Conservation (phyloP, 2,888 invertebrate genomes). For the Lagria hirta region DNA sequence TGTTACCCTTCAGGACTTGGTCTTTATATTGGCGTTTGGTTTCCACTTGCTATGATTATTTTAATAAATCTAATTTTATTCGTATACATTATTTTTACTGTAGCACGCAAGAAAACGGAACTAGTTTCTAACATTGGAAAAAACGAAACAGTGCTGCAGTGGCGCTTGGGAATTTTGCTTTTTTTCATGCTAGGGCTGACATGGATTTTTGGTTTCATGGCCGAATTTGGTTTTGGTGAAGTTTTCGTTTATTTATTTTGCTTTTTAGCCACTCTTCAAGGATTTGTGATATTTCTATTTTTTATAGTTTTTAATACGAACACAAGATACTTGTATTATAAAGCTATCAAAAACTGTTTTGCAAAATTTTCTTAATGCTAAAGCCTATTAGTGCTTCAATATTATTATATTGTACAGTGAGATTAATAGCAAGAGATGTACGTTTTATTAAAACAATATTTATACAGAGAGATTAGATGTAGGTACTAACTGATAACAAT, state of each 20-base stretch:
- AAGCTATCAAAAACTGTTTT: neutral
- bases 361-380: too few species aligned
- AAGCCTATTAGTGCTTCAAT: too few species aligned
- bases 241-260: slow-evolving; percentile 58
- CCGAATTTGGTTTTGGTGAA: slow-evolving; percentile 43
- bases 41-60: slow-evolving; percentile 55
- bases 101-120: slow-evolving; percentile 2
- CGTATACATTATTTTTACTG: slow-evolving; percentile 6
- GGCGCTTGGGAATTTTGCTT: slow-evolving; percentile 60
- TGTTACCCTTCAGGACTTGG: slow-evolving; percentile 59
- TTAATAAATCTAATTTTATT: slow-evolving; percentile 7
- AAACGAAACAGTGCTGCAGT: slow-evolving; percentile 53
- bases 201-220: slow-evolving; percentile 61
- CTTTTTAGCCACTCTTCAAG: slow-evolving; percentile 59
- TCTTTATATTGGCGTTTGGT: slow-evolving; percentile 57
- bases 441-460: too few species aligned
- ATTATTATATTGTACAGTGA: too few species aligned
- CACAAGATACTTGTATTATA: slow-evolving; percentile 56
- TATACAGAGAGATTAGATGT: too few species aligned
- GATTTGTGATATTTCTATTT: slow-evolving; percentile 63
- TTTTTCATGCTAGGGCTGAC: slow-evolving; percentile 64
- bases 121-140: slow-evolving; percentile 8
- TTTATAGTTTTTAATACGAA: slow-evolving; percentile 63
- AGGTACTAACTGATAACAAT: too few species aligned
- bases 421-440: too few species aligned